phyloP scores from a whole-genome alignment of 2,888 invertebrate species.

The Apodemia duryi region DNA sequence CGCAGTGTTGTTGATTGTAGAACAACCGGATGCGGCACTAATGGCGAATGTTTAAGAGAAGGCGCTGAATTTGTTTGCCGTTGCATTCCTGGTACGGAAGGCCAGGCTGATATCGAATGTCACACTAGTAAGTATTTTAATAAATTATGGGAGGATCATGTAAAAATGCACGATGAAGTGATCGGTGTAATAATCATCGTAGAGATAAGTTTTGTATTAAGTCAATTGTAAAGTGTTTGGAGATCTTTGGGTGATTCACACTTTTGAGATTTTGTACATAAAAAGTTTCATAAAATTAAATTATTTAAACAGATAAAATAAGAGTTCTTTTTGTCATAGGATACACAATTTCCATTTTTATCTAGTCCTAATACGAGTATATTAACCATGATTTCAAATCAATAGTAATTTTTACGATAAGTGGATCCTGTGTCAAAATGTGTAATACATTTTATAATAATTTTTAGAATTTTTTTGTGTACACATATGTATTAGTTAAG shows the following conservation, averaged over 20 bases:
- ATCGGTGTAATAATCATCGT: conserved; percentile 9
- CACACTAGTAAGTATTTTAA: conserved; percentile 69
- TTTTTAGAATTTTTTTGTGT: conserved; percentile 23
- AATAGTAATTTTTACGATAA: background rate
- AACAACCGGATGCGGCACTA: conserved; percentile 89
- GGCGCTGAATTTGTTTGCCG: conserved; percentile 90
- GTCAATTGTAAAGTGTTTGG: conserved; percentile 3
- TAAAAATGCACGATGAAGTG: conserved; percentile 69
- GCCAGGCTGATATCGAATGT: conserved; percentile 86
- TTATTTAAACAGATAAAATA: background rate
- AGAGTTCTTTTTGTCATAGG: background rate
- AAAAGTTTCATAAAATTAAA: background rate
- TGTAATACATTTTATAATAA: conserved; percentile 21
- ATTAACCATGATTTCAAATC: too few relatives aligned
- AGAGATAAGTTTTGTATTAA: conserved; percentile 8
- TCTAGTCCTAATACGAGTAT: background rate
- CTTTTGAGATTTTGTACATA: background rate
- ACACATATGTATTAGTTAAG: conserved; percentile 31
- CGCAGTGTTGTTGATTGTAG: conserved; percentile 86
- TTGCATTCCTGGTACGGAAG: conserved; percentile 87
- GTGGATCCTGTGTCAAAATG: conserved; percentile 19
- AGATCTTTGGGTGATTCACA: background rate
- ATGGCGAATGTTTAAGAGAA: conserved; percentile 92
- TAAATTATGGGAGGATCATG: conserved; percentile 51
- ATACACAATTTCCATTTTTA: background rate